These are phyloP conservation scores for Macropus fuliginosus DNA, from an alignment of 2,797 vertebrate genomes.

Conservation along the genomic window DNA sequence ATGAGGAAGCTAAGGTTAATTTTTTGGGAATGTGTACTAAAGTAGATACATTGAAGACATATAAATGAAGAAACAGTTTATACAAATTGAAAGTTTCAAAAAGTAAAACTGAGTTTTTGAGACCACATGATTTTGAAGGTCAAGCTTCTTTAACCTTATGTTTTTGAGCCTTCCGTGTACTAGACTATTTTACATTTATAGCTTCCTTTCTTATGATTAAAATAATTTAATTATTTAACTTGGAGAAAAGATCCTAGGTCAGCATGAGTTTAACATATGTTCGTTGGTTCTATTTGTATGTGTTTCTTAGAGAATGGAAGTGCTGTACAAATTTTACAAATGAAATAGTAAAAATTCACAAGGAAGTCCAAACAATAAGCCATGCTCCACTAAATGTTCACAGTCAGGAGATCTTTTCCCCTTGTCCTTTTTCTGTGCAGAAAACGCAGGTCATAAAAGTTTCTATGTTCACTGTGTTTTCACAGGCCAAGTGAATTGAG, in stretches of 20 bases:
- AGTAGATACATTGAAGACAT: neutral
- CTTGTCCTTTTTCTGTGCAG: neutral
- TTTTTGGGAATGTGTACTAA: neutral
- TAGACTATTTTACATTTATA: neutral
- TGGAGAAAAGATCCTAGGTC: neutral
- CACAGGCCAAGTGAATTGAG: neutral
- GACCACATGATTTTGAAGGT: neutral
- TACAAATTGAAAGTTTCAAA: constrained; percentile 39
- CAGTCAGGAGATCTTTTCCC: neutral
- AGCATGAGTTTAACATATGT: neutral
- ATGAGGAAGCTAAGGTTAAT: neutral
- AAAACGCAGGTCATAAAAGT: neutral
- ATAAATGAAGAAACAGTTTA: neutral
- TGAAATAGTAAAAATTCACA: neutral
- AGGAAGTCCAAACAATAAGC: neutral
- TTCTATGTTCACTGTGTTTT: neutral
- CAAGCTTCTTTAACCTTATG: constrained; percentile 26
- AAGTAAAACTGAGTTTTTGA: neutral
- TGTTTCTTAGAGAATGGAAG: neutral
- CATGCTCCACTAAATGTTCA: neutral
- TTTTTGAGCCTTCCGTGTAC: constrained; percentile 24
- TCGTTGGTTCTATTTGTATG: neutral
- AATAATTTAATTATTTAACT: constrained; percentile 10
- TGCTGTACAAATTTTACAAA: neutral
- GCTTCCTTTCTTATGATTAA: constrained; percentile 1